Base-by-base conservation (phyloP, 2,888 invertebrate species). In the Leptothorax acervorum region DNA sequence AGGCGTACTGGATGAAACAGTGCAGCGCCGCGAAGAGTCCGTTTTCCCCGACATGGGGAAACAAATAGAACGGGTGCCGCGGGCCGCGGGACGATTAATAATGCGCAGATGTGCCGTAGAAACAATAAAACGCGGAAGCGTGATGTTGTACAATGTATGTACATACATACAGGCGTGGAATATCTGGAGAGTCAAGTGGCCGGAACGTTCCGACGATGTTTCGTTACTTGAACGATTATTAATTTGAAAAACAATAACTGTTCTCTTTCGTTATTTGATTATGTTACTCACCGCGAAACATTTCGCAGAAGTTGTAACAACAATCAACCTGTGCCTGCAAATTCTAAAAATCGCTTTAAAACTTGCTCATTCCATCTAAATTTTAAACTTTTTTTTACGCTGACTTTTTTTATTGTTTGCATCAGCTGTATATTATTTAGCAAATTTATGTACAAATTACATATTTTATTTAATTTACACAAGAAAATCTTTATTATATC, bases 1-100 rank as follows among this genome's bases (percentile, higher is more conserved):
- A 75, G 48, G 51, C 51, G 51, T 83, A 78, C 23, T 88, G 83
- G 63, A 87, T 88, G 53, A 65, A 86, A 57, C 90, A 87, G 90
- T 74, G 28, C 39, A 42, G 45, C 53, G 42, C 15, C 23, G 11
- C 8, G 35, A 57, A 62, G 81, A 82, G 65, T 82, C 45, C 60
- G 39, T 82, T 85, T 83, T 35, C 73, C 45, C 31, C 53, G 74
- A 60, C 53, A 9, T 70, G 60, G 42, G 39, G n/a, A 84, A 85
- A 74, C 85, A 88, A 88, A 87, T 85, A 85, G 35, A 66, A 70
- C 48, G 35, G 39, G 63, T 42, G 8, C 28, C 6, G 35, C 11
- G 8, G 74, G 45, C 28, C 6, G 35, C 11, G 8, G 74, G 45
- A 31, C 31, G 85, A 83, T 88, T 86, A 86, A 86, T 82, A 81